Evolutionary conservation across 2,113 vertebrate species (phyloP).

Genomic region (Cryptomyrus ogoouensis): DNA sequence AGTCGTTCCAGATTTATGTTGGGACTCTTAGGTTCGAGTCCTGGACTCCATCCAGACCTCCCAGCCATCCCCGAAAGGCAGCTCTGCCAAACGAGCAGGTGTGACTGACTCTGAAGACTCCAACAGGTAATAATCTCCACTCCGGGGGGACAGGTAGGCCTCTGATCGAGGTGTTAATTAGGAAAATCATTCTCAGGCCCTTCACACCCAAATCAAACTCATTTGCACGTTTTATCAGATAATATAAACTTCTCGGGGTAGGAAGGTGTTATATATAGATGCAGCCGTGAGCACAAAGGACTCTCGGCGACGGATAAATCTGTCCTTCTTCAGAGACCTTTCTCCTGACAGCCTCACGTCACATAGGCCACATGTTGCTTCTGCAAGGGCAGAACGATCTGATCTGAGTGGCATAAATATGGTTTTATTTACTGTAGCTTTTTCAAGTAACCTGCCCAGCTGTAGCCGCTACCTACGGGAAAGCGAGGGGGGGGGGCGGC

Average conservation of each 20-base stretch:
- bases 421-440: neutral
- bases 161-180: conserved; percentile 62
- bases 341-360: neutral
- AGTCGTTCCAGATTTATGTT: neutral
- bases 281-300: neutral
- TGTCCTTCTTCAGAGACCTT: neutral
- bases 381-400: neutral
- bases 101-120: conserved; percentile 38
- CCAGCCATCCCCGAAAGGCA: conserved; percentile 28
- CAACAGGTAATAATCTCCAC: conserved; percentile 33
- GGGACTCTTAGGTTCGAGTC: neutral
- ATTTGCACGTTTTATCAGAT: conserved; percentile 31
- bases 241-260: conserved; percentile 2
- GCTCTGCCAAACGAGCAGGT: conserved; percentile 56
- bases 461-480: neutral
- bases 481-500: neutral
- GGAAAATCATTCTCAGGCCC: conserved; percentile 29
- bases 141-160: conserved; percentile 41
- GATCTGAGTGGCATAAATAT: neutral
- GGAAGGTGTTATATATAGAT: neutral
- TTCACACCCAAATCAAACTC: conserved; percentile 1
- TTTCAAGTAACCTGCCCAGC: neutral
- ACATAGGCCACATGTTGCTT: neutral
- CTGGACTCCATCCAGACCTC: neutral
- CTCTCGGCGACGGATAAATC: neutral